These are phyloP conservation scores for Nebria salina DNA, from an alignment of 2,888 invertebrate species.

Conservation along the genomic window DNA sequence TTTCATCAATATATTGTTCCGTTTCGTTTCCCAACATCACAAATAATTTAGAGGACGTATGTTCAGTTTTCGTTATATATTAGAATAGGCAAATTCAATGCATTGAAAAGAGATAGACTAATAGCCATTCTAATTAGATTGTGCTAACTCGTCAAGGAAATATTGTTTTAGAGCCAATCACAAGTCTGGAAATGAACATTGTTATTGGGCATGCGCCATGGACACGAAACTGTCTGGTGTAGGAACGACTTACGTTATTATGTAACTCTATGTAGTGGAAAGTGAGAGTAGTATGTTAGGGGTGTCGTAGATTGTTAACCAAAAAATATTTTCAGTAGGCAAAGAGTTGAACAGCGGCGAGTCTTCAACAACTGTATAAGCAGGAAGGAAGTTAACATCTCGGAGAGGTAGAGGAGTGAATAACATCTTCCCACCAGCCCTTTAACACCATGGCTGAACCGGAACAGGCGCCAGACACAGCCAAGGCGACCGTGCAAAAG, in stretches of 20 bases:
- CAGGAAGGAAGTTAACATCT: constrained; percentile 76
- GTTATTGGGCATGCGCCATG: constrained; percentile 47
- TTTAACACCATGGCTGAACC: constrained; percentile 95
- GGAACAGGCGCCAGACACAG: constrained; percentile 83
- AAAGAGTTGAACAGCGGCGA: constrained; percentile 55
- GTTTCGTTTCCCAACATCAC: neutral
- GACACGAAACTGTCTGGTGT: constrained; percentile 15
- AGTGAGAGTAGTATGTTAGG: constrained; percentile 25
- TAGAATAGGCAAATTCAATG: neutral
- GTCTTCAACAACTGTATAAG: constrained; percentile 65
- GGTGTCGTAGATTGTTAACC: constrained; percentile 50
- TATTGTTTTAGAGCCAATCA: constrained; percentile 29
- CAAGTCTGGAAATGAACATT: constrained; percentile 15
- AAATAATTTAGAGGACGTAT: neutral
- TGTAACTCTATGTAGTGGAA: constrained; percentile 27
- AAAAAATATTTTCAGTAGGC: constrained; percentile 46
- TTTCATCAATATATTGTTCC: constrained; percentile 14
- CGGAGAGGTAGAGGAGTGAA: constrained; percentile 81
- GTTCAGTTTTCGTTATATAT: neutral
- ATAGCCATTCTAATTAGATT: constrained; percentile 20
- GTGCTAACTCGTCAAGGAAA: neutral
- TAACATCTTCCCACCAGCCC: constrained; percentile 78
- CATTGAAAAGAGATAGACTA: constrained; percentile 7
- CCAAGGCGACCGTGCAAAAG: constrained; percentile 77
- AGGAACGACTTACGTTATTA: constrained; percentile 16